Evolutionary conservation across 2,888 invertebrate species (phyloP).

Genomic region (Troides helena): DNA sequence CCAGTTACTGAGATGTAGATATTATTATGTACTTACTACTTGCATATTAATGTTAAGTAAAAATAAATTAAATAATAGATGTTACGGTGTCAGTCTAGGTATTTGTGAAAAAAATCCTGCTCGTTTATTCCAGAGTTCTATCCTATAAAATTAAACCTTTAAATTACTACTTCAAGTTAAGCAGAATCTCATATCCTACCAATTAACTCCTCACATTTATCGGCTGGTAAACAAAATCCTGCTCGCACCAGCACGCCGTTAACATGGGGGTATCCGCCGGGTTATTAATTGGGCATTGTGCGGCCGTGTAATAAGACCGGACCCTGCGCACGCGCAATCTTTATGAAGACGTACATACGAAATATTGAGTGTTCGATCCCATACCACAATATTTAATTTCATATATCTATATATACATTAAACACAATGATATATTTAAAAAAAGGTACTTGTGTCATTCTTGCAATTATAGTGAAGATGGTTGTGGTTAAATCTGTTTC

Average conservation of each 20-base stretch:
- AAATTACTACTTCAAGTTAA: conserved; percentile 1
- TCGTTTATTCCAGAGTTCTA: neutral
- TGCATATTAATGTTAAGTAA: too few relatives aligned
- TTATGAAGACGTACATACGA: conserved; percentile 46
- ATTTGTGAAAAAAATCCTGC: neutral
- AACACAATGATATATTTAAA: too few relatives aligned
- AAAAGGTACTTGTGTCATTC: neutral
- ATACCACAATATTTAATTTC: conserved; percentile 17
- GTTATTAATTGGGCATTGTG: conserved; percentile 54
- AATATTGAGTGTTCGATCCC: conserved; percentile 31
- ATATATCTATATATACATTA: neutral
- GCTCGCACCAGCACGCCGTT: conserved; percentile 4
- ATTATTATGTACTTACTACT: too few relatives aligned
- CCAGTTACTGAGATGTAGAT: too few relatives aligned
- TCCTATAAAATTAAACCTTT: neutral
- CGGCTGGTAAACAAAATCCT: conserved; percentile 17
- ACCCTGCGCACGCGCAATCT: conserved; percentile 42
- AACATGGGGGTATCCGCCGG: conserved; percentile 15
- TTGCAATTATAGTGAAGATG: neutral
- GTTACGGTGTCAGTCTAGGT: neutral
- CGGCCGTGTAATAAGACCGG: conserved; percentile 44
- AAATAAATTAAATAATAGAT: too few relatives aligned
- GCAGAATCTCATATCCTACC: conserved; percentile 4
- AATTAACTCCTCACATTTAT: conserved; percentile 30
- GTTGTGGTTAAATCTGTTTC: too few relatives aligned